Conservation (phyloP, 2,113 vertebrate species). For the Rhinogobius similis region DNA sequence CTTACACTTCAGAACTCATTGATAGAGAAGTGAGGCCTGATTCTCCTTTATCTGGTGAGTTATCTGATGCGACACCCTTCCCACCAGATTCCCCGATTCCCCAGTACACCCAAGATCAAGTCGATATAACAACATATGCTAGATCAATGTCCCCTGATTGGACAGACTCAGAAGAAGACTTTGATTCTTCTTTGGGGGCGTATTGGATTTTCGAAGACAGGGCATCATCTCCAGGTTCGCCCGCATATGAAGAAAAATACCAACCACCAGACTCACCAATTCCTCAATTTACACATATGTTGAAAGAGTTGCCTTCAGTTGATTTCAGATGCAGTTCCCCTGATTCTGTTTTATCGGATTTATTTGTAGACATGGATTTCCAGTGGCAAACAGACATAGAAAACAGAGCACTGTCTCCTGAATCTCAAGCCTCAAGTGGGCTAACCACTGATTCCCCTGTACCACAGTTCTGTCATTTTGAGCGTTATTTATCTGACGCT, state of each 20-base stretch:
- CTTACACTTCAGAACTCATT: background rate
- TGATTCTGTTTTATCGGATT: constrained; percentile 43
- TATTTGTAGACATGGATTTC: constrained; percentile 21
- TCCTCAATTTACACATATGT: constrained; percentile 37
- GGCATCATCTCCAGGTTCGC: constrained; percentile 42
- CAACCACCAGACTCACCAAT: constrained; percentile 63
- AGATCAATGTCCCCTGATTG: constrained; percentile 42
- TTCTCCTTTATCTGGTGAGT: background rate
- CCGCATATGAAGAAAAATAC: constrained; percentile 25
- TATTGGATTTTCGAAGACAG: constrained; percentile 30
- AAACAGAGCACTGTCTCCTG: constrained; percentile 43
- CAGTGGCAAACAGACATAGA: background rate
- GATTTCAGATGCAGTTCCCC: constrained; percentile 39
- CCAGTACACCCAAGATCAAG: constrained; percentile 2
- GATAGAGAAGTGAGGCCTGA: constrained; percentile 11
- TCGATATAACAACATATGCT: background rate
- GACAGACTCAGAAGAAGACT: constrained; percentile 29
- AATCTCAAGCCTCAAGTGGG: constrained; percentile 7
- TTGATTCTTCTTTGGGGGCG: constrained; percentile 30
- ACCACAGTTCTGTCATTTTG: constrained; percentile 18
- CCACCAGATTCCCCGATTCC: constrained; percentile 40
- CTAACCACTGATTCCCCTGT: constrained; percentile 48
- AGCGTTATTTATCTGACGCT: constrained; percentile 5
- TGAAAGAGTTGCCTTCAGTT: background rate
- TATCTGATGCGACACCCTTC: background rate